A percentile compares a stretch with the other conserved stretches of the same genome.
Evolutionary conservation across 2,888 invertebrate genomes (phyloP).

Genomic region (Trypoxylon attenuatum): DNA sequence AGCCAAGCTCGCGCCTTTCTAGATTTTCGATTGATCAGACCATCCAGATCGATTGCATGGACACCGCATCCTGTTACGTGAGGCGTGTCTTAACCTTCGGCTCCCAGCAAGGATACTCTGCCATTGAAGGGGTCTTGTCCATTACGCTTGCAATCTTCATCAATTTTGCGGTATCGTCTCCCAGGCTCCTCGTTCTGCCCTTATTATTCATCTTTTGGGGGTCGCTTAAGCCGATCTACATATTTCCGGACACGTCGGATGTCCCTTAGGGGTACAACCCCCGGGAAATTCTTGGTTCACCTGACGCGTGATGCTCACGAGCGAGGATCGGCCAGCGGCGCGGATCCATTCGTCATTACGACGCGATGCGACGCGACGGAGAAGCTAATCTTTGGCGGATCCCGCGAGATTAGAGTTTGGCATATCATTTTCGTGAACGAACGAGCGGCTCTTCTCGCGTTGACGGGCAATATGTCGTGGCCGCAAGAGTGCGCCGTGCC

Average conservation of each 20-base stretch:
- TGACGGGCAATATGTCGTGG: slow-evolving; percentile 73
- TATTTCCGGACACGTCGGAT: background rate
- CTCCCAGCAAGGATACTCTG: slow-evolving; percentile 1
- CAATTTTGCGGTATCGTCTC: too few relatives aligned
- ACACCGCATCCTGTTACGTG: slow-evolving; percentile 43
- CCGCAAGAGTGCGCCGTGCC: slow-evolving; percentile 61
- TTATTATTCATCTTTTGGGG: too few relatives aligned
- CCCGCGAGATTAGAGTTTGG: slow-evolving; percentile 67
- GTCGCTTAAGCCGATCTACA: background rate
- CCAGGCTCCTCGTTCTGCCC: too few relatives aligned
- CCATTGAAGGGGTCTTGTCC: background rate
- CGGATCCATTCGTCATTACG: slow-evolving; percentile 60
- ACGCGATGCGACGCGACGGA: slow-evolving; percentile 53
- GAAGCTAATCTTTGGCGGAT: slow-evolving; percentile 67
- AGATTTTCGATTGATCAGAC: slow-evolving; percentile 40
- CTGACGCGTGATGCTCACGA: slow-evolving; percentile 42
- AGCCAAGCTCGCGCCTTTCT: slow-evolving; percentile 12
- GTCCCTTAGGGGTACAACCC: background rate
- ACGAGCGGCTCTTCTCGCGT: slow-evolving; percentile 68
- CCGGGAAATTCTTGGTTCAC: slow-evolving; percentile 45
- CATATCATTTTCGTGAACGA: slow-evolving; percentile 73
- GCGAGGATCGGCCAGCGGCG: slow-evolving; percentile 12
- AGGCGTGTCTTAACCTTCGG: slow-evolving; percentile 3
- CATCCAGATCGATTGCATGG: slow-evolving; percentile 32
- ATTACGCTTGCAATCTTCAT: background rate